A percentile compares a stretch with the other conserved stretches of the same genome.
These are phyloP conservation scores for Anthoptus insignis DNA, from an alignment of 2,888 invertebrate genomes.

Conservation along the genomic window DNA sequence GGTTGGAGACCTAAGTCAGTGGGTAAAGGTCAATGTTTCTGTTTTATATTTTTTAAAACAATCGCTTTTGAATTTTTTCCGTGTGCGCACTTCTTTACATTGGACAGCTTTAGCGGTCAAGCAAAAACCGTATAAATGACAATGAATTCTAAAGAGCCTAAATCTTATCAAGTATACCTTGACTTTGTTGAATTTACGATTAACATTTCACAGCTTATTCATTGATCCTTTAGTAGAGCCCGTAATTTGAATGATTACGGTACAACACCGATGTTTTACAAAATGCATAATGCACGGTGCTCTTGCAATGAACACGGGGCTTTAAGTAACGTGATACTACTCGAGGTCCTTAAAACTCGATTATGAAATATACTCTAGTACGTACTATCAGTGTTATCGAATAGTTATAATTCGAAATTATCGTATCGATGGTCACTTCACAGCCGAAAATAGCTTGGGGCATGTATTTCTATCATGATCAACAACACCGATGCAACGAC, in stretches of 20 bases:
- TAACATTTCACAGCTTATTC: neutral
- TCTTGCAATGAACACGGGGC: neutral
- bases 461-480: constrained; percentile 26
- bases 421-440: constrained; percentile 24
- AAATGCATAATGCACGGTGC: neutral
- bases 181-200: no score
- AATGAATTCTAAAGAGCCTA: constrained; percentile 15
- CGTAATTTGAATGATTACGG: neutral
- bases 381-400: constrained; percentile 24
- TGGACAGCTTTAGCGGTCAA: constrained; percentile 47
- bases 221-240: neutral
- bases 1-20: constrained; percentile 66
- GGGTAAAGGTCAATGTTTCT: constrained; percentile 77
- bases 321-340: neutral
- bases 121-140: constrained; percentile 35
- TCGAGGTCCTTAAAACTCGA: neutral
- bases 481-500: no score
- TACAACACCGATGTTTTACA: no score
- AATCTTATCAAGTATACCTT: constrained; percentile 14
- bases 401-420: constrained; percentile 27
- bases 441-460: constrained; percentile 10
- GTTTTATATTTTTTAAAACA: constrained; percentile 42
- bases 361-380: constrained; percentile 12
- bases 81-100: constrained; percentile 45
- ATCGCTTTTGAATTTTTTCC: constrained; percentile 52